Evolutionary conservation across 2,797 vertebrate genomes (phyloP).

Genomic region (Picus viridis): DNA sequence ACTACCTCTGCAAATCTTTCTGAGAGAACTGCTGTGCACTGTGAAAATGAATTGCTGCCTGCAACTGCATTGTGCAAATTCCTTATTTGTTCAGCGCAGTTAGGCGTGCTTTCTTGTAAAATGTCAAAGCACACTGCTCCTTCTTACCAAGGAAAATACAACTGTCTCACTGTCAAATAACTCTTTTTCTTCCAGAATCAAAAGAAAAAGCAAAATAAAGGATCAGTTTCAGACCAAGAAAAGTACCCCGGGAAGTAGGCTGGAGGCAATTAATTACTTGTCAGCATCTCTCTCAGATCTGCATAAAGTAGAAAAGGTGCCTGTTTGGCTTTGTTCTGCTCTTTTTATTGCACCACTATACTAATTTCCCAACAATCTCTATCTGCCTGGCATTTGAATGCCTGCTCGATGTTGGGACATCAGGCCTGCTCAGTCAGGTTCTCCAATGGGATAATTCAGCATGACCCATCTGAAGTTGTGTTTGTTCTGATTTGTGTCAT

Average conservation of each 20-base stretch:
- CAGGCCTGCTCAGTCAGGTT: not conserved
- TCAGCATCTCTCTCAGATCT: constrained; percentile 23
- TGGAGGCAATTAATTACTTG: constrained; percentile 56
- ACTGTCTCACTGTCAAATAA: constrained; percentile 27
- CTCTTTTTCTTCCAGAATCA: not conserved
- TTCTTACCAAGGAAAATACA: constrained; percentile 44
- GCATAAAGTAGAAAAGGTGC: constrained; percentile 44
- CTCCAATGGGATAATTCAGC: not conserved
- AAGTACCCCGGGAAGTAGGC: constrained; percentile 11
- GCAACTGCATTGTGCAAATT: constrained; percentile 23
- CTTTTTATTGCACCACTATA: not conserved
- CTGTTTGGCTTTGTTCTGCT: constrained; percentile 28
- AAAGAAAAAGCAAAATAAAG: constrained; percentile 46
- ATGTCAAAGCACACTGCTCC: constrained; percentile 28
- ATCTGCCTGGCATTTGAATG: constrained; percentile 4
- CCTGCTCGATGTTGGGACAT: not conserved
- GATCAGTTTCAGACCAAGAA: constrained; percentile 43
- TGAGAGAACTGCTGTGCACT: not conserved
- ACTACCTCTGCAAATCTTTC: not conserved
- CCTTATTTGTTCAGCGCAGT: constrained; percentile 27
- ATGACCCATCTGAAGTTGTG: not conserved
- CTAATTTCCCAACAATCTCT: not conserved
- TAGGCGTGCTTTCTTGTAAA: constrained; percentile 9
- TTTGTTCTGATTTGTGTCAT: not conserved
- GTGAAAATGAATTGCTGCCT: constrained; percentile 51